Base-by-base conservation (phyloP, 2,113 vertebrate species). In the Nerophis lumbriciformis region DNA sequence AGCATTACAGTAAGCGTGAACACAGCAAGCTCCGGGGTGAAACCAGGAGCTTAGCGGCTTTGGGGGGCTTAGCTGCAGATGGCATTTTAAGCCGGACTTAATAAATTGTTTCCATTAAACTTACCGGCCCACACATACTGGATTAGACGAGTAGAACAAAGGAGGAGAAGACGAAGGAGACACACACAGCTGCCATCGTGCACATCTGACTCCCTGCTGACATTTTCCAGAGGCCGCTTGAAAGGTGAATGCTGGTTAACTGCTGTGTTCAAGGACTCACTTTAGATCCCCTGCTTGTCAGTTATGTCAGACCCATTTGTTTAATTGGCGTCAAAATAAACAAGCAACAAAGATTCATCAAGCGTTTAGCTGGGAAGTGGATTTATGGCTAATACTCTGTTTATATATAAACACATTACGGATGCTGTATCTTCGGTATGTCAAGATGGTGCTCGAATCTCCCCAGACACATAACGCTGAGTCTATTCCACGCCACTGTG, bases 61-160 rank as follows among this genome's bases (percentile, higher is more conserved):
- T 90, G 89, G 72, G 82, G 81, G 86, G 91, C 89, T 92, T 92
- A 90, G 85, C 88, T 89, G 89, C 91, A 91, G 90, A 90, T 91
- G 91, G 90, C 90, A 89, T 91, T 90, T 91, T 90, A 92, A 91
- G 89, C 90, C 85, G 79, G 87, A 90, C 88, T 91, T 90, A 92
- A 91, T 91, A 91, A 92, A 90, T 91, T 90, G 91, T 92, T 92
- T 91, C 90, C 90, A 92, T 92, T 92, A 91, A 91, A 91, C 84
- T 90, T 89, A 90, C 83, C 88, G 86, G 89, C 88, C 90, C 88
- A 89, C 90, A 91, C 89, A 91, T 89, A 88, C 87, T 84, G 88
- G 88, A 91, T 90, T 90, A 89, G 85, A 75, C 83, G 77, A 63
- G 74, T 78, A 82, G 85, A 88, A 89, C 86, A 90, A 89, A 90